Conservation (phyloP, 2,888 invertebrate species). For the Synergus itoensis region DNA sequence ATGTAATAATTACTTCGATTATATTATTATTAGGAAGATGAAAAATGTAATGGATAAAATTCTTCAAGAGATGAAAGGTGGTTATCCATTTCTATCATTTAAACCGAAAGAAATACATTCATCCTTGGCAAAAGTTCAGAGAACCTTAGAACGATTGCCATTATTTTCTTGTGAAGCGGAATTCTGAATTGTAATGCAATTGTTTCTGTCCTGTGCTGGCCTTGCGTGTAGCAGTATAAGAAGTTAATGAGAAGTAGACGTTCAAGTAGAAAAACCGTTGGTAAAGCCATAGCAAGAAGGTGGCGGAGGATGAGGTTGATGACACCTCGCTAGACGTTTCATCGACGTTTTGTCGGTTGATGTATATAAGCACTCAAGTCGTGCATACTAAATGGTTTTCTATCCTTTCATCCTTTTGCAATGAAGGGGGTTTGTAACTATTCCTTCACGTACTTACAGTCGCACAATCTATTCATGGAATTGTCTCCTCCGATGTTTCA, state of each 20-base stretch:
- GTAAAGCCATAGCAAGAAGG: constrained; percentile 46
- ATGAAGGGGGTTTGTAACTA: background rate
- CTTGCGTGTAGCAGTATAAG: background rate
- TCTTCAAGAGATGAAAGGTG: no score
- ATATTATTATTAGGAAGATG: no score
- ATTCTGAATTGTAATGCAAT: background rate
- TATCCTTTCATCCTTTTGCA: constrained; percentile 43
- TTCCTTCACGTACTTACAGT: background rate
- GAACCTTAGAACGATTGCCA: background rate
- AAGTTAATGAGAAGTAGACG: background rate
- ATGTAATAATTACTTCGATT: no score
- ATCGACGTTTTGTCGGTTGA: constrained; percentile 44
- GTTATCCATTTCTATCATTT: no score
- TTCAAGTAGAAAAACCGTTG: background rate
- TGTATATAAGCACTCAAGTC: constrained; percentile 36
- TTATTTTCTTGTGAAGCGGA: background rate
- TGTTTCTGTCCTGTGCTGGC: background rate
- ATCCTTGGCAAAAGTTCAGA: background rate
- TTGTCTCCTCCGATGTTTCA: background rate
- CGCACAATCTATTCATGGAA: constrained; percentile 13
- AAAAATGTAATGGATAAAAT: no score
- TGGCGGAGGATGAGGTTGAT: constrained; percentile 54
- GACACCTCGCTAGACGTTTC: constrained; percentile 48
- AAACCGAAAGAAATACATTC: no score
- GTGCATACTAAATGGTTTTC: constrained; percentile 54